phyloP scores from a whole-genome alignment of 2,797 vertebrate genomes.

The Xyrichtys novacula region DNA sequence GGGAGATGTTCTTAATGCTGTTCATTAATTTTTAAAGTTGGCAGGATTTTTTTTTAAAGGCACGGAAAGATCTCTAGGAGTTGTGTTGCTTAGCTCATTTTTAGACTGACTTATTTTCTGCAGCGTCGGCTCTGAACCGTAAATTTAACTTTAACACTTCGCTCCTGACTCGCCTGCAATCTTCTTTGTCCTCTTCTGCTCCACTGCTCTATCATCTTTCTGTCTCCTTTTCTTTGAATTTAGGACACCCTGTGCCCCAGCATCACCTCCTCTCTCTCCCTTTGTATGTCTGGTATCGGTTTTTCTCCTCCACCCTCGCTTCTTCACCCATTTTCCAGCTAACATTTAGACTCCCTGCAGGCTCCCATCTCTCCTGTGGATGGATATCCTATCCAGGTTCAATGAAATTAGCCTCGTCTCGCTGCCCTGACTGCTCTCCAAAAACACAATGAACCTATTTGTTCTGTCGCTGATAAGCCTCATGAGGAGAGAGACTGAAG shows the following conservation, averaged over 20 bases:
- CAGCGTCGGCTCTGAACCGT: too few relatives aligned
- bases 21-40: neutral
- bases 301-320: conserved; percentile 17
- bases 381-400: conserved; percentile 56
- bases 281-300: conserved; percentile 26
- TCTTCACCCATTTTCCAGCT: conserved; percentile 27
- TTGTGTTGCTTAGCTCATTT: too few relatives aligned
- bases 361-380: conserved; percentile 13
- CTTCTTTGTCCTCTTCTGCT: neutral
- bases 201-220: neutral
- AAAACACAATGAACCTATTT: conserved; percentile 73
- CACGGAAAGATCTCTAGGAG: too few relatives aligned
- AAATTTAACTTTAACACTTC: neutral
- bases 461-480: conserved; percentile 65
- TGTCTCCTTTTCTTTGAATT: conserved; percentile 15
- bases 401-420: conserved; percentile 50
- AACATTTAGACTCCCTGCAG: conserved; percentile 21
- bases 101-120: too few relatives aligned
- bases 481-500: conserved; percentile 1
- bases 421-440: conserved; percentile 36
- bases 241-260: neutral
- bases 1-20: neutral
- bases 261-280: conserved; percentile 19
- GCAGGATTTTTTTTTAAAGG: neutral
- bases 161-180: neutral